Evolutionary conservation across 2,113 vertebrate species (phyloP).

Genomic region (Lichenostomus cassidix): DNA sequence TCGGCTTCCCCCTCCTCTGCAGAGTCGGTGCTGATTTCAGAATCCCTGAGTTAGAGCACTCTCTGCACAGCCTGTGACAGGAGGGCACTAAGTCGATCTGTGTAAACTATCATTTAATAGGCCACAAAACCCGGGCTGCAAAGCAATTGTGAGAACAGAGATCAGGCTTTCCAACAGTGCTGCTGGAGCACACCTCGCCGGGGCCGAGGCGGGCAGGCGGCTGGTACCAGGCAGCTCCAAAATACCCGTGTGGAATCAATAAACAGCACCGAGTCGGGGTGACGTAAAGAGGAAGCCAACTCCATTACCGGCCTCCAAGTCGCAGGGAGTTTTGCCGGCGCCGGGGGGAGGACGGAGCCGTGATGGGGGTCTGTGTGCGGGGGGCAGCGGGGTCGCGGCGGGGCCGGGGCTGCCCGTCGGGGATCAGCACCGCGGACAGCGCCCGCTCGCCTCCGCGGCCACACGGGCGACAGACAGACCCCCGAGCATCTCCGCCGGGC

Average conservation of each 20-base stretch:
- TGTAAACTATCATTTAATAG: neutral
- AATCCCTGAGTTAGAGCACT: neutral
- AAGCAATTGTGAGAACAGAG: neutral
- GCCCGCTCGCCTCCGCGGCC: neutral
- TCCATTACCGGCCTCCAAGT: neutral
- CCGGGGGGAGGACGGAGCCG: neutral
- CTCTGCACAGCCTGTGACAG: neutral
- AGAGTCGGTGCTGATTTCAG: neutral
- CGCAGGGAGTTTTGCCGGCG: conserved; percentile 11
- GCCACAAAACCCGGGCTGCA: neutral
- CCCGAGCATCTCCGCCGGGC: neutral
- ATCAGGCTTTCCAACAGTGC: fast-evolving
- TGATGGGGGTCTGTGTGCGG: neutral
- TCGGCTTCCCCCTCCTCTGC: neutral
- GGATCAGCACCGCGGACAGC: conserved; percentile 56
- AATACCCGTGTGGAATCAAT: conserved; percentile 35
- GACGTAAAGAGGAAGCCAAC: conserved; percentile 44
- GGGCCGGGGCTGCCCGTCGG: neutral
- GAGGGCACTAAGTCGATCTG: neutral
- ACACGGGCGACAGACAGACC: neutral
- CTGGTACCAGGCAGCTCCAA: neutral
- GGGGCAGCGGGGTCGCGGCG: neutral
- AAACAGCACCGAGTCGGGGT: neutral
- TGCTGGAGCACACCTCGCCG: neutral
- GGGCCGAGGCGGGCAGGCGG: neutral